Evolutionary conservation across 2,888 invertebrate species (phyloP), one percentile per base, ranked within the genome.

Genomic region (Euplexia lucipara): DNA sequence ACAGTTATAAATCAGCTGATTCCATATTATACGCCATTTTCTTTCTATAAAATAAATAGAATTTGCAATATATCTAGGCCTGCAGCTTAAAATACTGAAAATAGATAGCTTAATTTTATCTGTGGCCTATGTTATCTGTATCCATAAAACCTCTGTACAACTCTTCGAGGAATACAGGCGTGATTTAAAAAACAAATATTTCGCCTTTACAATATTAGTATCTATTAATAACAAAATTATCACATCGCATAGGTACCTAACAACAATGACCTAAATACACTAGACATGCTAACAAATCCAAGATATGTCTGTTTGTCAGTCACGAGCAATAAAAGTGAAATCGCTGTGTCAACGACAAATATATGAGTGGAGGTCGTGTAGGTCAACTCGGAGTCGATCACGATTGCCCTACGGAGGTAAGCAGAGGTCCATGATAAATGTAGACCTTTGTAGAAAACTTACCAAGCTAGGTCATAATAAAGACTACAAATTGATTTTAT

Each of bases 271-370:
- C 75, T 66, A 45, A 64, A 81, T 69, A 52, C 14, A 7, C 56
- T 61, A 44, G 53, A 66, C 45, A 32, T 45, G 68, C 67, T 67
- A 79, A 81, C 56, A 67, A 67, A 47, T 60, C 48, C 20, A 4
- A 51, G 66, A 75, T 71, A 53, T 49, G 47, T 57, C 30, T 10
- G 49, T 57, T 20, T 14, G 78, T 58, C 30, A 16, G 81, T 81
- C 79, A 81, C 81, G 81, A 75, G 39, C 14, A 26, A 59, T 51
- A 52, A 74, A 71, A 78, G 81, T 79, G 81, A 78, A 79, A 79
- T 74, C 64, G 51, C 44, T 52, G 39, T 71, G 77, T 79, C 77
- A 58, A 67, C 61, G 56, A 53, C 60, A 60, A 44, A 44, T 61
- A 37, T 54, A 51, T 75, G 72, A 41, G 48, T 7, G 39, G 63